These are phyloP conservation scores for Meloidogyne hapla DNA, from an alignment of 1,140 invertebrate genomes.

Conservation along the genomic window DNA sequence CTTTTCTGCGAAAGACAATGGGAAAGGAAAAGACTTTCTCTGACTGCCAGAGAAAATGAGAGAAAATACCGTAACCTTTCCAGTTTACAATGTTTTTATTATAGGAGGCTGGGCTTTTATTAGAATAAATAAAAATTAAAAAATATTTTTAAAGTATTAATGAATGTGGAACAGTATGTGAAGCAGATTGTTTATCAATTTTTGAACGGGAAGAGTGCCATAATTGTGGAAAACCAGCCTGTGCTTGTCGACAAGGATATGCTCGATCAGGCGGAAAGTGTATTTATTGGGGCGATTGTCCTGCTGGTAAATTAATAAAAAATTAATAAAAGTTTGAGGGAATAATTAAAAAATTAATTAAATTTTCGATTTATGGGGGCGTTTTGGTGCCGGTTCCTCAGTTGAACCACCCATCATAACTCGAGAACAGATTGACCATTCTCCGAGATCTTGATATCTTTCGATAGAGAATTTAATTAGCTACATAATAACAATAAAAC, in stretches of 20 bases:
- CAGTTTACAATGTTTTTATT: too few species aligned
- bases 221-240: conserved; percentile 49
- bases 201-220: conserved; percentile 58
- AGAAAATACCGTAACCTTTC: not conserved
- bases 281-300: conserved; percentile 63
- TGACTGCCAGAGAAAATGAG: not conserved
- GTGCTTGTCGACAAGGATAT: conserved; percentile 55
- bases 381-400: not conserved
- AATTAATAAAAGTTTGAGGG: not conserved
- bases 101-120: not conserved
- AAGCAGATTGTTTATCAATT: conserved; percentile 59
- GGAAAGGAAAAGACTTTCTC: not conserved
- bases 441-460: too few species aligned
- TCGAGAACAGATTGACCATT: too few species aligned
- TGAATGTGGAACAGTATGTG: conserved; percentile 59
- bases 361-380: too few species aligned
- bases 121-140: not conserved
- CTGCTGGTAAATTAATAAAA: conserved; percentile 29
- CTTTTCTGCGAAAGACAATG: not conserved
- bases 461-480: too few species aligned
- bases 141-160: conserved; percentile 35
- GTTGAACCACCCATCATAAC: not conserved
- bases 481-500: too few species aligned
- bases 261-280: conserved; percentile 55
- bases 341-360: too few species aligned